phyloP scores from a whole-genome alignment of 2,888 invertebrate genomes.

The Lasioglossum calceatum region DNA sequence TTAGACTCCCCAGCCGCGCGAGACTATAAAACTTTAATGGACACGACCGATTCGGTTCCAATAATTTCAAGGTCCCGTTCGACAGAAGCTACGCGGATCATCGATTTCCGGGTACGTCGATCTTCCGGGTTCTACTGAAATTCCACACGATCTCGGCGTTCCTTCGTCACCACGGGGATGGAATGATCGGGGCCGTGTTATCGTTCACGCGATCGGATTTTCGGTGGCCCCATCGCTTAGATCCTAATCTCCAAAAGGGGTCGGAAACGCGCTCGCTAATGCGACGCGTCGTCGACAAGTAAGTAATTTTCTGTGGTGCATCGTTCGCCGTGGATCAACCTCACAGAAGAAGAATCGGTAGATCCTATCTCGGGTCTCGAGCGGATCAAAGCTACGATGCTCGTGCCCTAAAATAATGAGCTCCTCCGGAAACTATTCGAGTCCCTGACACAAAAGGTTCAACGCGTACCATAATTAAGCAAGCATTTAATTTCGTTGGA shows the following conservation, averaged over 20 bases:
- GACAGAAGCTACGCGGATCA: background rate
- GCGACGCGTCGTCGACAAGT: background rate
- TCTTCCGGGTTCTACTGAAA: slow-evolving; percentile 10
- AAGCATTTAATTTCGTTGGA: background rate
- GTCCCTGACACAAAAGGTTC: background rate
- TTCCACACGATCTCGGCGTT: slow-evolving; percentile 22
- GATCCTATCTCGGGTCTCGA: slow-evolving; percentile 2
- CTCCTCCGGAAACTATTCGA: background rate
- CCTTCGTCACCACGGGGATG: background rate
- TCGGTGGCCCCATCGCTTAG: background rate
- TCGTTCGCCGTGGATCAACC: background rate
- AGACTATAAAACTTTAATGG: slow-evolving; percentile 22
- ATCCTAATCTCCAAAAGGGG: slow-evolving; percentile 21
- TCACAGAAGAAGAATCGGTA: background rate
- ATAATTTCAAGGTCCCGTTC: slow-evolving; percentile 25
- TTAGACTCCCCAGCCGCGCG: too few relatives aligned
- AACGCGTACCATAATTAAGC: slow-evolving; percentile 34
- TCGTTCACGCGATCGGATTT: background rate
- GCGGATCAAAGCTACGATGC: slow-evolving; percentile 18
- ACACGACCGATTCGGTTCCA: slow-evolving; percentile 13
- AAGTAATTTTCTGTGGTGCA: background rate
- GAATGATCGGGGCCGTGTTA: too few relatives aligned
- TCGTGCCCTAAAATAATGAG: slow-evolving; percentile 14
- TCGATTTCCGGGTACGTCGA: background rate
- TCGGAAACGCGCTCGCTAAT: background rate